Percentiles rank a stretch among this genome's conserved stretches.
Conservation (phyloP, 2,797 vertebrate genomes). For the Glossophaga mutica region DNA sequence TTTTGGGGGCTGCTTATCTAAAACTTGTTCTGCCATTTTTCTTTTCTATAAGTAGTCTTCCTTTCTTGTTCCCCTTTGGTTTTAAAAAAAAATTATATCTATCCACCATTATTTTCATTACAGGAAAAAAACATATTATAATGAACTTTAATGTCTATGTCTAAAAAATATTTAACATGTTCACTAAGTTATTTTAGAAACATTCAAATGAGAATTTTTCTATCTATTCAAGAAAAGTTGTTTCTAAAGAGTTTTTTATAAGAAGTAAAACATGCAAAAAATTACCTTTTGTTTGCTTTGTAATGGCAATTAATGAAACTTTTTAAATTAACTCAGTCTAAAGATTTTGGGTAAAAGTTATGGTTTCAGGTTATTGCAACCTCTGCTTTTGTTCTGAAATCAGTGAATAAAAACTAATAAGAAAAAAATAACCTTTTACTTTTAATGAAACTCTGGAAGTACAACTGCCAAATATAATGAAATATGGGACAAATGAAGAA, state of each 20-base stretch:
- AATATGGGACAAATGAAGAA: neutral
- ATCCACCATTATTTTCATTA: neutral
- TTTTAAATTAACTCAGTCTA: neutral
- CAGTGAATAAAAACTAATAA: neutral
- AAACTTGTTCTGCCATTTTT: neutral
- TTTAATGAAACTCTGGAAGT: neutral
- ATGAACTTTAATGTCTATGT: neutral
- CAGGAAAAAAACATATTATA: neutral
- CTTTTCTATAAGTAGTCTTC: neutral
- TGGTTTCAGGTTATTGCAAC: neutral
- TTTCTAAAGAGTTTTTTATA: neutral
- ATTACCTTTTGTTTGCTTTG: neutral
- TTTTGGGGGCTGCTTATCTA: neutral
- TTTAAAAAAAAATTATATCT: neutral
- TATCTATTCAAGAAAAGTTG: neutral
- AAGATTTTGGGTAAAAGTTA: neutral
- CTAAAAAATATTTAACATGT: neutral
- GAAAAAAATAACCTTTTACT: neutral
- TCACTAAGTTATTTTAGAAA: neutral
- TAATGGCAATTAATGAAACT: neutral
- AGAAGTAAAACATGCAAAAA: neutral
- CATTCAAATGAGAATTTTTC: neutral
- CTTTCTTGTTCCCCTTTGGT: neutral
- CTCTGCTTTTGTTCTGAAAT: neutral
- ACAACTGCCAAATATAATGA: neutral